These are phyloP conservation scores for Thermophis baileyi DNA, from an alignment of 2,113 vertebrate species.

Conservation along the genomic window DNA sequence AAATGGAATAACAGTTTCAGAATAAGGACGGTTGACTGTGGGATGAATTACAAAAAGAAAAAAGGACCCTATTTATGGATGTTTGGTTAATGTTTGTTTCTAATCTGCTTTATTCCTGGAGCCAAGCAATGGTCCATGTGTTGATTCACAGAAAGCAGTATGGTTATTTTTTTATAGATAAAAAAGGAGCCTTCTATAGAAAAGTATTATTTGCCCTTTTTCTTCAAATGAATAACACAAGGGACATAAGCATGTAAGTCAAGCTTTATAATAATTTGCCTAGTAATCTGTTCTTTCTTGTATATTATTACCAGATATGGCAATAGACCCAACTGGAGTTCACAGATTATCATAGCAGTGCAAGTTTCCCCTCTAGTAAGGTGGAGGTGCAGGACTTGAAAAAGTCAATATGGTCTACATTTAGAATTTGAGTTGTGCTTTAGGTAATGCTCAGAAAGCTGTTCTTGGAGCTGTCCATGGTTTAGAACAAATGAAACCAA, in stretches of 20 bases:
- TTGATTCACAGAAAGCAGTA: neutral
- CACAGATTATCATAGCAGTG: neutral
- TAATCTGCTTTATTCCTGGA: neutral
- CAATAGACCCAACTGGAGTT: neutral
- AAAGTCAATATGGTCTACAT: neutral
- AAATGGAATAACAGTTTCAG: neutral
- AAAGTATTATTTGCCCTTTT: neutral
- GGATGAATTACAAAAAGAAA: neutral
- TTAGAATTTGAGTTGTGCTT: neutral
- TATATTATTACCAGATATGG: neutral
- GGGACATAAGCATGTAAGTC: neutral
- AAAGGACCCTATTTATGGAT: neutral
- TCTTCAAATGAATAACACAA: neutral
- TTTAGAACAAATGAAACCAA: neutral
- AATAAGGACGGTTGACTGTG: neutral
- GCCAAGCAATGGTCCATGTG: neutral
- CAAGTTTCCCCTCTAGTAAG: neutral
- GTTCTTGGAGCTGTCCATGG: conserved; percentile 3
- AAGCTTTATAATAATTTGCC: neutral
- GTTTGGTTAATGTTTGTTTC: neutral
- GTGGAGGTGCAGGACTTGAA: neutral
- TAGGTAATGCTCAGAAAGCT: neutral
- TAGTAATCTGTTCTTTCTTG: neutral
- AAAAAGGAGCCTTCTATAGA: neutral
- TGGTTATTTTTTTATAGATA: neutral